Percentiles rank a stretch among this genome's conserved stretches.
phyloP scores from a whole-genome alignment of 2,888 invertebrate species.

The Agonopterix heracliana region DNA sequence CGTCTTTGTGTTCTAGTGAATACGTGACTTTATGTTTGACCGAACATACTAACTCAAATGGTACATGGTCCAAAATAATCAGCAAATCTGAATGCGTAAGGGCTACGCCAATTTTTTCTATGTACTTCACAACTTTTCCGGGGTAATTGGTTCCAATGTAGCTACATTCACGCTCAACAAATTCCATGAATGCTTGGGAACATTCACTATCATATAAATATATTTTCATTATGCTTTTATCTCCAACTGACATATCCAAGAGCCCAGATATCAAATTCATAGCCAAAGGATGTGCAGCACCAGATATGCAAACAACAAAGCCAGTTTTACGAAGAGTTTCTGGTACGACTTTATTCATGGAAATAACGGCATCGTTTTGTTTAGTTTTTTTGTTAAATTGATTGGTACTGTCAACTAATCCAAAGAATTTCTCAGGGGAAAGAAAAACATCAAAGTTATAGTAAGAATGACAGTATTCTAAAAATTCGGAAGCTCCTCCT shows the following conservation, averaged over 20 bases:
- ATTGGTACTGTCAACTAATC: constrained; percentile 34
- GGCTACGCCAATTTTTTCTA: constrained; percentile 59
- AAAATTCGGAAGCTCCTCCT: constrained; percentile 77
- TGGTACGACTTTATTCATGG: constrained; percentile 1
- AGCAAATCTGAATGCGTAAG: constrained; percentile 67
- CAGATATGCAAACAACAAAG: constrained; percentile 49
- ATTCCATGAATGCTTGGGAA: constrained; percentile 37
- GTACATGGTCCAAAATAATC: constrained; percentile 67
- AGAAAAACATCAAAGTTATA: constrained; percentile 63
- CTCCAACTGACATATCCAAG: constrained; percentile 33
- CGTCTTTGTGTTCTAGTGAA: too few relatives aligned
- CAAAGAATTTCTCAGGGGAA: constrained; percentile 38
- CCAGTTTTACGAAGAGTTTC: constrained; percentile 18
- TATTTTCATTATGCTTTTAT: constrained; percentile 43
- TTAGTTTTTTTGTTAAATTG: constrained; percentile 41
- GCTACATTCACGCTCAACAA: constrained; percentile 49
- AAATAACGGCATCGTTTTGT: constrained; percentile 14
- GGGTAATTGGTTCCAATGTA: constrained; percentile 38
- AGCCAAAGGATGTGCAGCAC: constrained; percentile 43
- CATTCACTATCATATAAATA: constrained; percentile 47
- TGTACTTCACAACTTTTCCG: constrained; percentile 48
- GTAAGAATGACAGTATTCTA: constrained; percentile 78
- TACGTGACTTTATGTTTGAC: too few relatives aligned
- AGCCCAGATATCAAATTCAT: constrained; percentile 53
- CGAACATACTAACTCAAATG: constrained; percentile 40